phyloP scores from a whole-genome alignment of 2,888 invertebrate genomes.

The Agrilus mali region DNA sequence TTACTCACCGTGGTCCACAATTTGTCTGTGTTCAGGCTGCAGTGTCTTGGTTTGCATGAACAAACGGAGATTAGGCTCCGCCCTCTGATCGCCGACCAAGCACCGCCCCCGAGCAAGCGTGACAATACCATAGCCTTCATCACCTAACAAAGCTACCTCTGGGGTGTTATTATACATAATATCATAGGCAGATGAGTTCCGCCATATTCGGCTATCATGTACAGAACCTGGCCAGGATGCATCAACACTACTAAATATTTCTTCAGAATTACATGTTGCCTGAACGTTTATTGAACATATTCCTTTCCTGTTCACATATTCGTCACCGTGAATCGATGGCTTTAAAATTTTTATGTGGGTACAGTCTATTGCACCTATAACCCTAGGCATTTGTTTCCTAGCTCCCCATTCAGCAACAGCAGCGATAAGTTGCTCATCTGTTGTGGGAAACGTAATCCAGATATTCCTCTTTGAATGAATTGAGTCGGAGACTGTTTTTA shows the following conservation, averaged over 20 bases:
- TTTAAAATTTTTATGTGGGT: conserved; percentile 6
- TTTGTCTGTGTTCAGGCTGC: too few relatives aligned
- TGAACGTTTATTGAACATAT: conserved; percentile 8
- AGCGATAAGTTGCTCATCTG: background rate
- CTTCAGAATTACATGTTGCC: conserved; percentile 8
- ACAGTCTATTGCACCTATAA: conserved; percentile 7
- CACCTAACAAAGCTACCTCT: conserved; percentile 13
- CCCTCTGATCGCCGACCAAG: too few relatives aligned
- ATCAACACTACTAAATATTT: conserved; percentile 9
- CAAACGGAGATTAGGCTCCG: too few relatives aligned
- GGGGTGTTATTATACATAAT: too few relatives aligned
- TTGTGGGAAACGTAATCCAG: conserved; percentile 6
- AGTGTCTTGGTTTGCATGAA: too few relatives aligned
- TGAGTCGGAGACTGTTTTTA: background rate
- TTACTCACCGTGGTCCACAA: too few relatives aligned
- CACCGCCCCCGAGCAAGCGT: too few relatives aligned
- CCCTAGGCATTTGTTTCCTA: conserved; percentile 4
- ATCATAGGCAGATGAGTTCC: conserved; percentile 3
- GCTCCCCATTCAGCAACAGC: conserved; percentile 4
- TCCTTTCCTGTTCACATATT: conserved; percentile 11
- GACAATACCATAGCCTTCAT: conserved; percentile 14
- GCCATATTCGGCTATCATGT: conserved; percentile 9
- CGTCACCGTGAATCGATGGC: conserved; percentile 5
- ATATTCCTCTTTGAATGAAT: background rate
- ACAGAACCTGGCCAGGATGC: conserved; percentile 10